A percentile compares a stretch with the other conserved stretches of the same genome.
phyloP scores from a whole-genome alignment of 2,888 invertebrate species.

The Andrena bicolor region DNA sequence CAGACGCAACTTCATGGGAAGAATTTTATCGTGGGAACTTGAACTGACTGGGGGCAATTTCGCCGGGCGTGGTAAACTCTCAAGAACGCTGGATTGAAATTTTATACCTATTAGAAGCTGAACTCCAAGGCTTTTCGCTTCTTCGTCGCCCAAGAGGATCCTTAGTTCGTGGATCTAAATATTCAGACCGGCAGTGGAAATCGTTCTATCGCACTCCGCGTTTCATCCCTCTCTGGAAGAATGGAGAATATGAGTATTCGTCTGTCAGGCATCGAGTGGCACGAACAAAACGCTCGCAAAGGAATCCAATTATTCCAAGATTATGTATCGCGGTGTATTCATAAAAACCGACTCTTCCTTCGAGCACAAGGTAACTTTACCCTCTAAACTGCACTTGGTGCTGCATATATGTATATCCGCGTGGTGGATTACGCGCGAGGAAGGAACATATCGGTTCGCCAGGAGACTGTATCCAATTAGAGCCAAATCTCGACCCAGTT shows the following conservation, averaged over 20 bases:
- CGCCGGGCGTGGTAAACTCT: not conserved
- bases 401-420: not conserved
- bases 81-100: conserved; percentile 18
- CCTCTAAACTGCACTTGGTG: not conserved
- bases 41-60: conserved; percentile 5
- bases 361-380: not conserved
- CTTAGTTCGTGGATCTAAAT: not conserved
- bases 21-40: conserved; percentile 31
- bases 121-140: not conserved
- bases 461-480: conserved; percentile 60
- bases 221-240: not conserved
- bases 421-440: conserved; percentile 29
- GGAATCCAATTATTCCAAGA: not conserved
- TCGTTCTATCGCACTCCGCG: not conserved
- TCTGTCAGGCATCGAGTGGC: not conserved
- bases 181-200: not conserved
- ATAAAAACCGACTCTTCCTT: not conserved
- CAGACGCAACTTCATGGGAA: not conserved
- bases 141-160: not conserved
- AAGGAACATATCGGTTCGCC: conserved; percentile 47
- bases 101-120: conserved; percentile 9
- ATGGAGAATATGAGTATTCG: not conserved
- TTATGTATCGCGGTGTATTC: not conserved
- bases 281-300: not conserved
- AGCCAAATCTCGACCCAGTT: conserved; percentile 51